Evolutionary conservation across 2,888 invertebrate genomes (phyloP).

Genomic region (Carcina quercana): DNA sequence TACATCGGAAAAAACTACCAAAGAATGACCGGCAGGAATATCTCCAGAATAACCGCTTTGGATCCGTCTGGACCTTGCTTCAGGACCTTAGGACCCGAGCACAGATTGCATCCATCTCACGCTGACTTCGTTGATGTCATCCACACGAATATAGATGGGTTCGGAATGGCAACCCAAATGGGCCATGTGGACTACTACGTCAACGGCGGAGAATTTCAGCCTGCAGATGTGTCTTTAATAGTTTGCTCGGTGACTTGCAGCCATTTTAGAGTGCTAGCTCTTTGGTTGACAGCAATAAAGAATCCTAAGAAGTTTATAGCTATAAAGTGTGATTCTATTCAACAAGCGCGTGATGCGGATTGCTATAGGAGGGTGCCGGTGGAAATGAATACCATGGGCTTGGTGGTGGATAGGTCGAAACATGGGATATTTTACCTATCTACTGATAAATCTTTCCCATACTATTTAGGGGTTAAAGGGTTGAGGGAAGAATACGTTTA

Average conservation of each 20-base stretch:
- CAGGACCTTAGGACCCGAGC: constrained; percentile 27
- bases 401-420: constrained; percentile 32
- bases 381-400: constrained; percentile 44
- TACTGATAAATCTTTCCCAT: constrained; percentile 48
- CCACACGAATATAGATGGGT: constrained; percentile 64
- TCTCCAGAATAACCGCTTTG: constrained; percentile 52
- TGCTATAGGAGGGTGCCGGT: constrained; percentile 42
- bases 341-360: constrained; percentile 47
- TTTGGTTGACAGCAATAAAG: constrained; percentile 49
- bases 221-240: constrained; percentile 44
- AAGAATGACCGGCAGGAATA: constrained; percentile 41
- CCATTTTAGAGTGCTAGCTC: constrained; percentile 46
- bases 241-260: constrained; percentile 58
- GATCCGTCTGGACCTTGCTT: constrained; percentile 66
- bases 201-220: constrained; percentile 63
- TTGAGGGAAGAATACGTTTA: constrained; percentile 42
- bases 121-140: constrained; percentile 61
- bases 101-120: constrained; percentile 44
- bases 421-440: constrained; percentile 54
- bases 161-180: constrained; percentile 58
- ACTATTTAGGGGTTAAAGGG: constrained; percentile 49
- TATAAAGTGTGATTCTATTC: constrained; percentile 46
- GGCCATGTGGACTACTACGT: constrained; percentile 61
- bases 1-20: constrained; percentile 55
- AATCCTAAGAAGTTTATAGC: constrained; percentile 50